phyloP scores from a whole-genome alignment of 2,797 vertebrate genomes.

The Rallus crepitans region DNA sequence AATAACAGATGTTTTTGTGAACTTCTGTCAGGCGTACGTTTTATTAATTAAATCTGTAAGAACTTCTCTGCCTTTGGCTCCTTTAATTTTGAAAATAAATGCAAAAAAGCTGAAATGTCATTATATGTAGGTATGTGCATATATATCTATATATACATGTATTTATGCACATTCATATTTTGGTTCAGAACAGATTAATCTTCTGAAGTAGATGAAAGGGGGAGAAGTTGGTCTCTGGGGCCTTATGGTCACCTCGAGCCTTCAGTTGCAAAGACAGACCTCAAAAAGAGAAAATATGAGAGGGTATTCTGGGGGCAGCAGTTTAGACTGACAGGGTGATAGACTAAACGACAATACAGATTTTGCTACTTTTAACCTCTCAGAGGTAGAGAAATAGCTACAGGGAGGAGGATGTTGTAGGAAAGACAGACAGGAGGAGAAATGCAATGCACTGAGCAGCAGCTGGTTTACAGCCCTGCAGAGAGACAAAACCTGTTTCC shows the following conservation, averaged over 20 bases:
- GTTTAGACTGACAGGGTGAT: not conserved
- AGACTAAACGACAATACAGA: not conserved
- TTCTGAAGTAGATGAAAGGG: not conserved
- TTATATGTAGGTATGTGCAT: not conserved
- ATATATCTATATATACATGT: not conserved
- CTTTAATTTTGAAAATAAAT: not conserved
- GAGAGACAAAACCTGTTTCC: not conserved
- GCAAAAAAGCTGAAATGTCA: not conserved
- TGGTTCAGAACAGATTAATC: not conserved
- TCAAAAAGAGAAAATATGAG: not conserved
- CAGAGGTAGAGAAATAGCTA: not conserved
- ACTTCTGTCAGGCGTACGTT: not conserved
- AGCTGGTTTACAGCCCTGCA: not conserved
- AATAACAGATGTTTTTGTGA: slow-evolving; percentile 46
- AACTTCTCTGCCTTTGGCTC: not conserved
- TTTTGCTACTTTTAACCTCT: not conserved
- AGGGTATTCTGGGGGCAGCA: not conserved
- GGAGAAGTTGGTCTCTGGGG: not conserved
- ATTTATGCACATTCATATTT: not conserved
- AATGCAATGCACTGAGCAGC: not conserved
- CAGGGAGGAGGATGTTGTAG: not conserved
- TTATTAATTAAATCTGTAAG: slow-evolving; percentile 35
- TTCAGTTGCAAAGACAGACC: not conserved
- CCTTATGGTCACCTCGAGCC: not conserved
- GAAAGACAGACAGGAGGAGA: not conserved